phyloP scores from a whole-genome alignment of 2,888 invertebrate genomes.

The Orthosia incerta region DNA sequence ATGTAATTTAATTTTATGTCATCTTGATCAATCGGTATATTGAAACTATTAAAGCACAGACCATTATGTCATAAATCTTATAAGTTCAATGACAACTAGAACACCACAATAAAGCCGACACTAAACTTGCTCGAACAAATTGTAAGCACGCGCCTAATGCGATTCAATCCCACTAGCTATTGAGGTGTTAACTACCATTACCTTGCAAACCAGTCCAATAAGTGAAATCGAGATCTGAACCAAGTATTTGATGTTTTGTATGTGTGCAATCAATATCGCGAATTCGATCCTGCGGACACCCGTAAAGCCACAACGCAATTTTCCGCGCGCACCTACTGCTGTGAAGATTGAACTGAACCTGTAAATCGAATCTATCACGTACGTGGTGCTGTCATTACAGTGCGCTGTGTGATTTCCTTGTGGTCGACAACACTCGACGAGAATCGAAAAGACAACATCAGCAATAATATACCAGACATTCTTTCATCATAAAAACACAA shows the following conservation, averaged over 20 bases:
- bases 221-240: conserved; percentile 73
- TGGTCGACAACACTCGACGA: conserved; percentile 78
- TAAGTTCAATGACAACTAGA: conserved; percentile 61
- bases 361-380: conserved; percentile 89
- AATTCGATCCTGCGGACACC: conserved; percentile 78
- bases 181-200: conserved; percentile 70
- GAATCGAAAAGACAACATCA: conserved; percentile 54
- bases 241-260: conserved; percentile 41
- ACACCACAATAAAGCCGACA: conserved; percentile 58
- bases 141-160: conserved; percentile 65
- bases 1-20: not conserved
- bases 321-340: conserved; percentile 80
- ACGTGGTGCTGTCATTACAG: conserved; percentile 84
- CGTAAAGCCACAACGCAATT: conserved; percentile 87
- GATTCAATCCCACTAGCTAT: conserved; percentile 67
- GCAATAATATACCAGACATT: conserved; percentile 17
- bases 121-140: conserved; percentile 64
- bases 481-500: conserved; percentile 38
- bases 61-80: conserved; percentile 48
- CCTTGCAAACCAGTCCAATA: conserved; percentile 67
- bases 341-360: conserved; percentile 86
- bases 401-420: conserved; percentile 82
- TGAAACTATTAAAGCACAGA: conserved; percentile 4
- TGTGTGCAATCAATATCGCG: conserved; percentile 58
- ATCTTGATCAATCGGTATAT: not conserved